Conservation (phyloP, 2,888 invertebrate species). For the Chymomyza procnemis region DNA sequence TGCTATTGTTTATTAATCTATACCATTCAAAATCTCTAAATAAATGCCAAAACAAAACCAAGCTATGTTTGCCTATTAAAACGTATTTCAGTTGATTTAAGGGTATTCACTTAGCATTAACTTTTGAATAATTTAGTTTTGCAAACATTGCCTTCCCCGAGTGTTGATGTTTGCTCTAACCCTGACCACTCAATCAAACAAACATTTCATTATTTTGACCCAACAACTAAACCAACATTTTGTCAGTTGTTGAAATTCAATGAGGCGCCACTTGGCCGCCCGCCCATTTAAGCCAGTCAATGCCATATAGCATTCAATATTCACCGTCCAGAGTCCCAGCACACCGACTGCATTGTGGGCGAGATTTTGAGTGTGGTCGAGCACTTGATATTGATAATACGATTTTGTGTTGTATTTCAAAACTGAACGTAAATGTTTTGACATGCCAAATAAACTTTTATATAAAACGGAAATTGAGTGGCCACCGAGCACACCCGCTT, state of each 20-base stretch:
- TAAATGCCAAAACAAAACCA: too few relatives aligned
- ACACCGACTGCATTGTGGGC: background rate
- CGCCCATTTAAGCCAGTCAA: background rate
- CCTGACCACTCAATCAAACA: constrained; percentile 48
- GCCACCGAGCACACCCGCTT: background rate
- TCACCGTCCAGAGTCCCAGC: background rate
- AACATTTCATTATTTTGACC: constrained; percentile 54
- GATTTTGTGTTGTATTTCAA: constrained; percentile 29
- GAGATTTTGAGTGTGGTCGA: background rate
- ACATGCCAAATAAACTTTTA: constrained; percentile 17
- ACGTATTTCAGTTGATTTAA: background rate
- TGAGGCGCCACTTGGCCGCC: constrained; percentile 7
- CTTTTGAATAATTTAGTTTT: background rate
- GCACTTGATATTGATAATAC: constrained; percentile 37
- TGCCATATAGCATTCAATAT: background rate
- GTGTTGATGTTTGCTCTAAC: constrained; percentile 3
- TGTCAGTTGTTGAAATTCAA: constrained; percentile 29
- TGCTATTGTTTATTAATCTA: too few relatives aligned
- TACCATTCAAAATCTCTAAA: too few relatives aligned
- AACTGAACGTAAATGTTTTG: constrained; percentile 7
- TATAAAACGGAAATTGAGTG: constrained; percentile 49
- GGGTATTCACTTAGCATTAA: background rate
- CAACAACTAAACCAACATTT: constrained; percentile 47
- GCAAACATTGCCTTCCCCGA: background rate
- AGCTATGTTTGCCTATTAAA: too few relatives aligned